phyloP scores from a whole-genome alignment of 2,113 vertebrate species.

The Antechinus stuartii region DNA sequence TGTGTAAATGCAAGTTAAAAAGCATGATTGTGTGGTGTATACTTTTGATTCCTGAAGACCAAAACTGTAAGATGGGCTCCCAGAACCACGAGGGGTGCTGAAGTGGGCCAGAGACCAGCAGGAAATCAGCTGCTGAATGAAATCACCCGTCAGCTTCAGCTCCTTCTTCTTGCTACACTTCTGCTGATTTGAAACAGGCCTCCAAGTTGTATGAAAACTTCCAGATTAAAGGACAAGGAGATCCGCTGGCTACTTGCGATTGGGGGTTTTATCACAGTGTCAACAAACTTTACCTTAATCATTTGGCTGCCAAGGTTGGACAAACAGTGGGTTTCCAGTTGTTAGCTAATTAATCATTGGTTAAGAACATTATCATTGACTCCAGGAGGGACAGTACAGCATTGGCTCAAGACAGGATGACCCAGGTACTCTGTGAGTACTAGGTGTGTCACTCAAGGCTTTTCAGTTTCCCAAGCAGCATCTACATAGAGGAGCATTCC shows the following conservation, averaged over 20 bases:
- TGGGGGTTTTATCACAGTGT: not conserved
- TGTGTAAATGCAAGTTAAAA: not conserved
- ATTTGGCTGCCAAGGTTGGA: not conserved
- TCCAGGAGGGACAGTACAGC: not conserved
- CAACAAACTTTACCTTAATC: not conserved
- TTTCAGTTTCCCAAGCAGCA: not conserved
- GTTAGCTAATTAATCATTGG: not conserved
- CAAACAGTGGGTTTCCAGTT: not conserved
- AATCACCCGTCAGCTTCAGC: not conserved
- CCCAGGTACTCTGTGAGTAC: not conserved
- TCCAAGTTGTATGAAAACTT: not conserved
- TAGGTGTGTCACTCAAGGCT: not conserved
- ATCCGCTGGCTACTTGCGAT: not conserved
- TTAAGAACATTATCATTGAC: not conserved
- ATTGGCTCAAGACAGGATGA: not conserved
- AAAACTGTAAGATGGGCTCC: not conserved
- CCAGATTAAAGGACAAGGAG: not conserved
- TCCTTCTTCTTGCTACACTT: not conserved
- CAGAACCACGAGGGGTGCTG: not conserved
- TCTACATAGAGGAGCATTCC: not conserved
- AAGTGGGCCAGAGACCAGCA: not conserved
- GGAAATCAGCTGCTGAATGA: not conserved
- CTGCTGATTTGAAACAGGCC: not conserved
- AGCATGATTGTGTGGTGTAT: not conserved
- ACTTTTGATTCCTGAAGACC: not conserved